Conservation (phyloP, 2,113 vertebrate genomes). For the Pterocles gutturalis region DNA sequence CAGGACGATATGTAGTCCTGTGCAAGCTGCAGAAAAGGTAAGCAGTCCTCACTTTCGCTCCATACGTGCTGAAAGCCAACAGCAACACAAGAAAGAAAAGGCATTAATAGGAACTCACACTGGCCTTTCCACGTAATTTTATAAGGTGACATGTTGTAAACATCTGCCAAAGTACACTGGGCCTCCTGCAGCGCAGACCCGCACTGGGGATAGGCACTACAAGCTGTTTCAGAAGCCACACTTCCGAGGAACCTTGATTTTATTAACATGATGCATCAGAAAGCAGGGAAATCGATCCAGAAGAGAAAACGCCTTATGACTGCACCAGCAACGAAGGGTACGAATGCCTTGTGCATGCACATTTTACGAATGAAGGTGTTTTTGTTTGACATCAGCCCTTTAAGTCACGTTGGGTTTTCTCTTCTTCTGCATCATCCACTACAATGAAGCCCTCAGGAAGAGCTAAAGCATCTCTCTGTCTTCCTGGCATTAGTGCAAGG, state of each 20-base stretch:
- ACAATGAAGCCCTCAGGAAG: not conserved
- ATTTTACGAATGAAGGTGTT: not conserved
- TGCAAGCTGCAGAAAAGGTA: conserved; percentile 95
- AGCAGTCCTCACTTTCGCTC: conserved; percentile 98
- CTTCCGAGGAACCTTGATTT: not conserved
- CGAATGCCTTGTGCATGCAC: accelerated
- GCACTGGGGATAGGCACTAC: not conserved
- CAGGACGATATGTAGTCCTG: conserved; percentile 99
- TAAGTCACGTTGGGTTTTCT: not conserved
- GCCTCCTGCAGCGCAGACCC: not conserved
- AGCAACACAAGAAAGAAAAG: conserved; percentile 22
- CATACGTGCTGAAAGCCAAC: conserved; percentile 89
- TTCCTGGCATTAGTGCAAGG: not conserved
- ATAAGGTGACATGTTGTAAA: not conserved
- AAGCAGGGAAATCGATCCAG: not conserved
- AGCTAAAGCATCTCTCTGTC: not conserved
- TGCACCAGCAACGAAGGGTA: not conserved
- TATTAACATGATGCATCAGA: not conserved
- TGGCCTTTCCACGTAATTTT: not conserved
- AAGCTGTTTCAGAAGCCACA: not conserved
- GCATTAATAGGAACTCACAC: not conserved
- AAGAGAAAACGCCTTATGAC: not conserved
- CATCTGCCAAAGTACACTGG: not conserved
- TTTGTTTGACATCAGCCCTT: not conserved
- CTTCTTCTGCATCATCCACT: not conserved